Base-by-base conservation (phyloP, 2,113 vertebrate species). In the Octodon degus region DNA sequence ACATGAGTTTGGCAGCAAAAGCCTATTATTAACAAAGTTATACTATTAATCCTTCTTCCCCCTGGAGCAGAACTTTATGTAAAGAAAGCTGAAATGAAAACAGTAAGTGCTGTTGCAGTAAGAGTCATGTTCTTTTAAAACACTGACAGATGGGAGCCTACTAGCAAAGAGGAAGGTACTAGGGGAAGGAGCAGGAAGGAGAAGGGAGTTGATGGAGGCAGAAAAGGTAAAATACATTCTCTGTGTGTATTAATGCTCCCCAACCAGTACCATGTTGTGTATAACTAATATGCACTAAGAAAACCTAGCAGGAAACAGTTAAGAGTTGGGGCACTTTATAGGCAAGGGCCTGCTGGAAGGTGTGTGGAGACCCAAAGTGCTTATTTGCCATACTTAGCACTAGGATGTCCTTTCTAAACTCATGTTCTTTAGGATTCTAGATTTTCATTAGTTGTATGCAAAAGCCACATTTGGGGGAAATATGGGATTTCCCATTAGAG, bases 401-500 rank as follows among this genome's bases (percentile, higher is more conserved):
- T 67, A 25, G 68, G 63, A 79, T 84, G 34, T 93, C 68, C 76
- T 88, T 84, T 79, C 30, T 30, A 70, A 95, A 80, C 20, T 83
- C 25, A 70, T 24, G 43, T 22, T 93, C 47, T 67, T 81, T 85
- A 13, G 7, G 9, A 96, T 67, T 87, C 65, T 81, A 55, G 2
- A 93, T 80, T 85, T 97, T 90, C 72, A 74, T 80, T 30, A 86
- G 50, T 72, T 82, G 16, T n/a, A 43, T 65, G 60, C 43, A 83
- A 91, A 95, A 95, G 3, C 20, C 43, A 89, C 60, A 76, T 89
- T 37, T 47, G 0, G 11, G 58, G 62, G 24, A 30, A n/a, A 19
- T 43, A 43, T 62, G 76, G 17, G 7, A 83, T 94, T 86, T 89
- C 58, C 82, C 9, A 83, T n/a, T 77, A 95, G 62, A 47, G 37